phyloP scores from a whole-genome alignment of 2,113 vertebrate genomes.

The Cyrtonyx montezumae region DNA sequence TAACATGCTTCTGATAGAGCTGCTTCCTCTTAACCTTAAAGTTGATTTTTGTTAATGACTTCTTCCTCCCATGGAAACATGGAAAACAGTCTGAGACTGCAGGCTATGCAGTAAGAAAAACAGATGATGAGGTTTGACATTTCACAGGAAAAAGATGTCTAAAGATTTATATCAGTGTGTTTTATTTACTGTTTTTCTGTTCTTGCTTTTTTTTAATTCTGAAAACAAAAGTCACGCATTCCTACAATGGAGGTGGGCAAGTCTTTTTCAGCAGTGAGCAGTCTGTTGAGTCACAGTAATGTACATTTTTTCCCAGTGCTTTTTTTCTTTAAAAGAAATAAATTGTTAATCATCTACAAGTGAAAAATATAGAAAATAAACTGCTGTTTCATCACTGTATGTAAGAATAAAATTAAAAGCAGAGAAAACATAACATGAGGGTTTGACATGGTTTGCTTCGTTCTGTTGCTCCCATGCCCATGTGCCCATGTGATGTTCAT shows the following conservation, averaged over 20 bases:
- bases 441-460: background rate
- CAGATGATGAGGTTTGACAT: slow-evolving; percentile 17
- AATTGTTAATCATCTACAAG: background rate
- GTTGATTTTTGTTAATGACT: slow-evolving; percentile 30
- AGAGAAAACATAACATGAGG: background rate
- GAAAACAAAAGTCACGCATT: background rate
- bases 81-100: background rate
- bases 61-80: background rate
- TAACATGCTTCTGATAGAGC: background rate
- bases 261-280: background rate
- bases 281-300: background rate
- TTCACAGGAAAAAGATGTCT: slow-evolving; percentile 1
- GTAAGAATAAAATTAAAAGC: slow-evolving; percentile 12
- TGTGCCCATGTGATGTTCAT: background rate
- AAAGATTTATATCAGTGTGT: background rate
- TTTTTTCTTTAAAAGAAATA: background rate
- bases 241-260: background rate
- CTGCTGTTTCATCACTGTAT: background rate
- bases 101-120: slow-evolving; percentile 13
- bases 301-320: background rate
- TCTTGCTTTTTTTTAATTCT: background rate
- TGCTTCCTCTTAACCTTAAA: slow-evolving; percentile 34
- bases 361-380: background rate
- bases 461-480: background rate
- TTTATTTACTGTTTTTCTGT: slow-evolving; percentile 17